Conservation (phyloP, 2,888 invertebrate species). For the Eurois occulta region DNA sequence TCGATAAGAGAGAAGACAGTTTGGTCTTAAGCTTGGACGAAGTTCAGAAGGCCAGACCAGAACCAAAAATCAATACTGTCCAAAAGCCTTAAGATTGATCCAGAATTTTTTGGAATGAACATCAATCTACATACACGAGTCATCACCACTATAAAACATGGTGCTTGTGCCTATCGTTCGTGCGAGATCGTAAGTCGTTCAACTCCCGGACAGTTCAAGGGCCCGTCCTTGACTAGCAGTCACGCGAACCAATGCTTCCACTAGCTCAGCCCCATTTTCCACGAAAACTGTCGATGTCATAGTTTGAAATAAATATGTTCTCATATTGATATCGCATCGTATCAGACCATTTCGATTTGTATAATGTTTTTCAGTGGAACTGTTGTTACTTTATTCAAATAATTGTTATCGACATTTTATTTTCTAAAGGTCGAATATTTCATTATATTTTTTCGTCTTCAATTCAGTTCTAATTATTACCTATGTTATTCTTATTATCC, state of each 20-base stretch:
- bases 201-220: conserved; percentile 74
- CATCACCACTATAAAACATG: conserved; percentile 36
- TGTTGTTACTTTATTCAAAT: conserved; percentile 22
- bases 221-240: conserved; percentile 65
- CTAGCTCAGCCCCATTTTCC: conserved; percentile 69
- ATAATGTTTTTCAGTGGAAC: conserved; percentile 41
- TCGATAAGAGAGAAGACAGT: not conserved
- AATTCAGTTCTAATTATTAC: not conserved
- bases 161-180: conserved; percentile 45
- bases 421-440: conserved; percentile 9
- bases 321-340: conserved; percentile 51
- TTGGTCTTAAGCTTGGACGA: not conserved
- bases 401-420: conserved; percentile 9
- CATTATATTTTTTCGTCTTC: not conserved
- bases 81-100: not conserved
- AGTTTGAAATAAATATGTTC: conserved; percentile 63
- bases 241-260: conserved; percentile 70
- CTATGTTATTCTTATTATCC: not conserved
- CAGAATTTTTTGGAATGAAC: conserved; percentile 15
- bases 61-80: not conserved
- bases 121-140: conserved; percentile 34
- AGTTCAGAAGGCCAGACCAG: not conserved
- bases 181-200: conserved; percentile 65
- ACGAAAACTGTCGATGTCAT: conserved; percentile 68
- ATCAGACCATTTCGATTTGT: conserved; percentile 45